Evolutionary conservation across 2,113 vertebrate species (phyloP).

Genomic region (Daphoenositta chrysoptera): DNA sequence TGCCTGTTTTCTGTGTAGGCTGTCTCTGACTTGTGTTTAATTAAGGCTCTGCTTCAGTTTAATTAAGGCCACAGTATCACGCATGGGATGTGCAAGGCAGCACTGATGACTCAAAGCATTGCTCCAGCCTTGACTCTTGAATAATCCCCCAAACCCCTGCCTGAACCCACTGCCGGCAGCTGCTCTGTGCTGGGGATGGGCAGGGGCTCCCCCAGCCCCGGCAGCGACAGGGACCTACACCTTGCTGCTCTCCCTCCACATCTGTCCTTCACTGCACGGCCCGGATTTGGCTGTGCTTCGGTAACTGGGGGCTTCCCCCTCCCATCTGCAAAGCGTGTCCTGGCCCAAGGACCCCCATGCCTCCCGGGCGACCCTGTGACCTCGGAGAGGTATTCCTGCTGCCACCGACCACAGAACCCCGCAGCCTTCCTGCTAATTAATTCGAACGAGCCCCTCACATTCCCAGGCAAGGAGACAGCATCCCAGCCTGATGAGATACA

Average conservation of each 20-base stretch:
- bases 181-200: fast-evolving
- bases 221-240: neutral
- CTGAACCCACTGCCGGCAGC: fast-evolving
- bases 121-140: neutral
- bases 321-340: fast-evolving
- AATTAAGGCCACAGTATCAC: slow-evolving; percentile 50
- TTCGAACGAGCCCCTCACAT: neutral
- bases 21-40: neutral
- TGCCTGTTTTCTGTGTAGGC: neutral
- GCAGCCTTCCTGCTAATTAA: neutral
- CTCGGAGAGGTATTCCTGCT: neutral
- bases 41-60: slow-evolving; percentile 33
- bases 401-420: neutral
- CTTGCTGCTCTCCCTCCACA: neutral
- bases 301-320: neutral
- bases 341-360: neutral
- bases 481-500: slow-evolving; percentile 6
- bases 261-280: fast-evolving
- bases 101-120: neutral
- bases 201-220: neutral
- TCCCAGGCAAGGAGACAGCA: neutral
- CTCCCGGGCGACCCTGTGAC: neutral
- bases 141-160: neutral
- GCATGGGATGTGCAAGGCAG: slow-evolving; percentile 8
- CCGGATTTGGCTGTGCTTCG: neutral